A percentile compares a stretch with the other conserved stretches of the same genome.
phyloP scores from a whole-genome alignment of 2,113 vertebrate species.

The Gopherus flavomarginatus region DNA sequence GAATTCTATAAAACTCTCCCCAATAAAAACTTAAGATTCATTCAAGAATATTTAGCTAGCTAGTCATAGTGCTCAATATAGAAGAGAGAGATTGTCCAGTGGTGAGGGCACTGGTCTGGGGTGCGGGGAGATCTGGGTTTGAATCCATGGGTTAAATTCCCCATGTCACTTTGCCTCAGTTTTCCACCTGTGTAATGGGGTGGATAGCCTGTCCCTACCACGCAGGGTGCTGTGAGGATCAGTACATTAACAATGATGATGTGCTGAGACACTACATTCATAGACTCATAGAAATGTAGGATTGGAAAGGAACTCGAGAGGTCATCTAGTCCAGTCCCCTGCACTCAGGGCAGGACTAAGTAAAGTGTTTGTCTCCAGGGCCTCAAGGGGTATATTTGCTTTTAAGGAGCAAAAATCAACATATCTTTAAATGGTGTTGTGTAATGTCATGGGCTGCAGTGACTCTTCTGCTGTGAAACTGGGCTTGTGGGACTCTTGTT shows the following conservation, averaged over 20 bases:
- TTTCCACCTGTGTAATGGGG: not conserved
- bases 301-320: no score
- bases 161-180: rapidly evolving
- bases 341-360: not conserved
- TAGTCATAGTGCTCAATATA: not conserved
- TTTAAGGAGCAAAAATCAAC: not conserved
- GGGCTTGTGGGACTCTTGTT: not conserved
- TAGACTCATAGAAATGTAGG: no score
- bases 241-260: not conserved
- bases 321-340: no score
- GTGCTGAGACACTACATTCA: not conserved
- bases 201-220: not conserved
- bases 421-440: not conserved
- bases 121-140: not conserved
- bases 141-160: not conserved
- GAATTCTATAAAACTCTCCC: not conserved
- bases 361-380: not conserved
- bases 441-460: not conserved
- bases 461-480: not conserved
- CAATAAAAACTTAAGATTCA: not conserved
- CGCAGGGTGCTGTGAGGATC: not conserved
- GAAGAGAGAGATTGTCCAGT: not conserved
- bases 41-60: not conserved
- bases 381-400: not conserved
- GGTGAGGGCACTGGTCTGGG: not conserved